phyloP scores from a whole-genome alignment of 1,140 invertebrate species.

The Drosophila sulfurigaster region DNA sequence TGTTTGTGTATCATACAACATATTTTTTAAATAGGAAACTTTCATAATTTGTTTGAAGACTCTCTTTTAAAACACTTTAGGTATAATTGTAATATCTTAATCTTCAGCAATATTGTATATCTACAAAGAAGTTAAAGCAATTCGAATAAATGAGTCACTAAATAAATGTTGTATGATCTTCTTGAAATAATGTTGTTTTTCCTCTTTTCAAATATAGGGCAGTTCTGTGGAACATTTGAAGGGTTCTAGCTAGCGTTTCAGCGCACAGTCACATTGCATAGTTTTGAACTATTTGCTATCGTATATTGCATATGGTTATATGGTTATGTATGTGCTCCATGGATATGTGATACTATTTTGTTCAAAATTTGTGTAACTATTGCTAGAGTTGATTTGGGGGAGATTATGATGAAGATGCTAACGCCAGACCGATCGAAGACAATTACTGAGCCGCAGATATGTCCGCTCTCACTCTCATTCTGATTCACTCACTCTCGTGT shows the following conservation, averaged over 20 bases:
- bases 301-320: constrained; percentile 33
- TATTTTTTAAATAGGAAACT: not conserved
- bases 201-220: too few relatives aligned
- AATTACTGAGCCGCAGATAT: constrained; percentile 5
- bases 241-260: not conserved
- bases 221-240: not conserved
- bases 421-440: constrained; percentile 36
- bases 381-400: constrained; percentile 40
- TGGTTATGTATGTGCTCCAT: constrained; percentile 36
- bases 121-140: too few relatives aligned
- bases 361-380: constrained; percentile 54
- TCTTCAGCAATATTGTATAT: too few relatives aligned
- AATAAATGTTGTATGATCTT: not conserved
- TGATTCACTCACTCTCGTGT: constrained; percentile 5
- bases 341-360: constrained; percentile 53
- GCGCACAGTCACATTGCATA: not conserved
- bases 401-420: constrained; percentile 23
- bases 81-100: too few relatives aligned
- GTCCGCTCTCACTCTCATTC: constrained; percentile 8
- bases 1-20: too few relatives aligned
- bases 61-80: not conserved
- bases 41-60: not conserved
- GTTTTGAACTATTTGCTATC: constrained; percentile 33
- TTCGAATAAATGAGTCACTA: too few relatives aligned
- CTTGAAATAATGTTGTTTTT: not conserved